A percentile compares a stretch with the other conserved stretches of the same genome.
phyloP scores from a whole-genome alignment of 2,797 vertebrate species.

The Parauchenoglanis ngamensis region DNA sequence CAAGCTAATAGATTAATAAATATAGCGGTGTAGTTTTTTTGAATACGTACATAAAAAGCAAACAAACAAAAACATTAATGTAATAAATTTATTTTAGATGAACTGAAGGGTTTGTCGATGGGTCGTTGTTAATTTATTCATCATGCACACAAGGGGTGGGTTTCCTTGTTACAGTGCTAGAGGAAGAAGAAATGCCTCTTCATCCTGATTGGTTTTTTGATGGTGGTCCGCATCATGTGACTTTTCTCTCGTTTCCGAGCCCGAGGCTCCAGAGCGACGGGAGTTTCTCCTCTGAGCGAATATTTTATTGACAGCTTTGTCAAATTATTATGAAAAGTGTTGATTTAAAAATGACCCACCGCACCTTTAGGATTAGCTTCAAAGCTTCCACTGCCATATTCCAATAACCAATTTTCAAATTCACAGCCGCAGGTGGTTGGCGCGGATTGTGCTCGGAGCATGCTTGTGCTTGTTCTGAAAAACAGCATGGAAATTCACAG shows the following conservation, averaged over 20 bases:
- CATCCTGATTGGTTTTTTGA: not conserved
- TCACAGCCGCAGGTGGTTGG: conserved; percentile 16
- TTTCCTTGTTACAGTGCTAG: no score
- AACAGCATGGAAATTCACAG: not conserved
- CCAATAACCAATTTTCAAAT: not conserved
- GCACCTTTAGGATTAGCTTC: not conserved
- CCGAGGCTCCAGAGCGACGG: not conserved
- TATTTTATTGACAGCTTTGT: not conserved
- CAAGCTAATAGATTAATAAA: not conserved
- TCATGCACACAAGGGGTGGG: not conserved
- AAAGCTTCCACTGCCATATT: not conserved
- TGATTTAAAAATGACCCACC: not conserved
- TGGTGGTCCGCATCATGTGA: not conserved
- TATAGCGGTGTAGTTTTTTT: not conserved
- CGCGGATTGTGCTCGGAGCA: not conserved
- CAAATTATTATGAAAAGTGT: not conserved
- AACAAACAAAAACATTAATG: not conserved
- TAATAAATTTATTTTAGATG: not conserved
- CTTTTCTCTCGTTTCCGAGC: not conserved
- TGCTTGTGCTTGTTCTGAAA: conserved; percentile 20
- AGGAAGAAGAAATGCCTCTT: not conserved
- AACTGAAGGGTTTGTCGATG: not conserved
- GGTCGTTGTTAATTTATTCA: not conserved
- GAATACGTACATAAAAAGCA: not conserved
- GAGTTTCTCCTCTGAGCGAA: not conserved